These are phyloP conservation scores for Kryptolebias ocellatus DNA, from an alignment of 2,797 vertebrate genomes.

Conservation along the genomic window DNA sequence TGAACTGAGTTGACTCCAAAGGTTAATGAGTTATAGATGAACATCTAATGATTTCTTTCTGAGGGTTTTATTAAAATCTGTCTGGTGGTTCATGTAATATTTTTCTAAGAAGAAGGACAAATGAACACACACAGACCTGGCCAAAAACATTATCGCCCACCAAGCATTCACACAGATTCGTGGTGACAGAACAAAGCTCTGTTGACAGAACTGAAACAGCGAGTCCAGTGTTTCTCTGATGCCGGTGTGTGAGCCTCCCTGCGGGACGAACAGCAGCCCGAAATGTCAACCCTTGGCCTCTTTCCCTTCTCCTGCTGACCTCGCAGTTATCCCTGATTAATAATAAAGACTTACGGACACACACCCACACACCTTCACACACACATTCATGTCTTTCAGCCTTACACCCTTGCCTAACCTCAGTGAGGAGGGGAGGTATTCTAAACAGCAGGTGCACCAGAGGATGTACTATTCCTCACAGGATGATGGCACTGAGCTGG, in stretches of 20 bases:
- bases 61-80: too few species aligned
- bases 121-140: too few species aligned
- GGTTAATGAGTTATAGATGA: too few species aligned
- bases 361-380: not conserved
- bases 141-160: too few species aligned
- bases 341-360: slow-evolving; percentile 56
- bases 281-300: slow-evolving; percentile 67
- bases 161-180: slow-evolving; percentile 23
- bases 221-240: slow-evolving; percentile 55
- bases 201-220: slow-evolving; percentile 49
- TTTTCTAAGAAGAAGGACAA: too few species aligned
- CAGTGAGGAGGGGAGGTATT: slow-evolving; percentile 40
- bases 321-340: slow-evolving; percentile 56
- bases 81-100: too few species aligned
- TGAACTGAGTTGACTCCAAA: too few species aligned
- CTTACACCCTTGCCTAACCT: too few species aligned
- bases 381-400: not conserved
- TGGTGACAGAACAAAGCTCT: slow-evolving; percentile 50
- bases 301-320: slow-evolving; percentile 45
- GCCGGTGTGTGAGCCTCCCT: slow-evolving; percentile 36
- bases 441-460: slow-evolving; percentile 21
- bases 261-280: slow-evolving; percentile 47
- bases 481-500: slow-evolving; percentile 37
- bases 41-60: too few species aligned
- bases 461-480: slow-evolving; percentile 35